Evolutionary conservation across 2,888 invertebrate species (phyloP).

Genomic region (Acleris holmiana): DNA sequence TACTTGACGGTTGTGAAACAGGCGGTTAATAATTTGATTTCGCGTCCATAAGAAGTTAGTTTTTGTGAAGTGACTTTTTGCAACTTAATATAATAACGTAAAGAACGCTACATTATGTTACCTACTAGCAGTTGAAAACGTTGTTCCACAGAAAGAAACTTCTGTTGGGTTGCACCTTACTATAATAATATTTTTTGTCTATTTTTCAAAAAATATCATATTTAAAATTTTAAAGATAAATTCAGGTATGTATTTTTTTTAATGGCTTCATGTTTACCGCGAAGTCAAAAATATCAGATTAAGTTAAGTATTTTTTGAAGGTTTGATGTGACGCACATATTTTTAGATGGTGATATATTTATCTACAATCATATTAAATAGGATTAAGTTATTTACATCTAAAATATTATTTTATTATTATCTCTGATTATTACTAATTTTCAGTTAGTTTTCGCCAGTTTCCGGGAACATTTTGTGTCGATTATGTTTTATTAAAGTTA

Average conservation of each 20-base stretch:
- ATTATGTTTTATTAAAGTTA: conserved; percentile 6
- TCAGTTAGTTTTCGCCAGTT: conserved; percentile 32
- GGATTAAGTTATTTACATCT: conserved; percentile 4
- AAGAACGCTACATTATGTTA: too few species aligned
- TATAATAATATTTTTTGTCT: too few species aligned
- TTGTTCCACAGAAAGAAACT: too few species aligned
- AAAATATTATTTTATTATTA: conserved; percentile 15
- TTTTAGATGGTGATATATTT: conserved; percentile 24
- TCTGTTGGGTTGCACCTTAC: too few species aligned
- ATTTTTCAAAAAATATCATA: too few species aligned
- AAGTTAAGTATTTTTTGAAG: conserved; percentile 18
- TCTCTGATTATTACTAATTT: conserved; percentile 11
- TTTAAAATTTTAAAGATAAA: too few species aligned
- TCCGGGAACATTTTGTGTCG: conserved; percentile 8
- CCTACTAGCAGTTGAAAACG: too few species aligned
- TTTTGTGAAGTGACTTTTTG: too few species aligned
- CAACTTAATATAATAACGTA: too few species aligned
- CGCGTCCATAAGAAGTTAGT: too few species aligned
- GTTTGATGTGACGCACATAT: conserved; percentile 32
- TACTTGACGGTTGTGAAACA: too few species aligned
- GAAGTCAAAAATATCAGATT: conserved; percentile 15
- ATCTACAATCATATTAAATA: conserved; percentile 2
- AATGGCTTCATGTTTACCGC: conserved; percentile 1
- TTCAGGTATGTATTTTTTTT: not conserved
- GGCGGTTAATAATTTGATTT: too few species aligned